These are phyloP conservation scores for Engraulis encrasicolus DNA, from an alignment of 2,113 vertebrate genomes.

Conservation along the genomic window DNA sequence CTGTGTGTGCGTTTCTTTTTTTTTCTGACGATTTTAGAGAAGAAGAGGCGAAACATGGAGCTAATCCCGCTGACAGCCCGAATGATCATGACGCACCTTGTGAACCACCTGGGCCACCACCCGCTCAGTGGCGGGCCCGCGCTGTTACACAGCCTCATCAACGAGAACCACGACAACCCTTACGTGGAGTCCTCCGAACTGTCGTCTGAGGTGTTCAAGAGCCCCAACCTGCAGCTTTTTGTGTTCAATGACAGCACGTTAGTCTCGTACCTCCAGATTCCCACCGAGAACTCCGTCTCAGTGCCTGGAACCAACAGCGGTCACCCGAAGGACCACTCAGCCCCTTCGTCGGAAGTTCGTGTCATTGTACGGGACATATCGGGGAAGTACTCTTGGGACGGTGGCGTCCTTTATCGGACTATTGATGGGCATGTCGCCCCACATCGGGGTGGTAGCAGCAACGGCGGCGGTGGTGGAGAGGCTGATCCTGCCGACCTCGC, in stretches of 20 bases:
- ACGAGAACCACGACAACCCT: constrained; percentile 92
- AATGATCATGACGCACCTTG: constrained; percentile 96
- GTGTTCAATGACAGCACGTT: constrained; percentile 96
- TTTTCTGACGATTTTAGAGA: constrained; percentile 72
- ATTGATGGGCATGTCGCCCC: constrained; percentile 70
- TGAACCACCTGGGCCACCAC: constrained; percentile 95
- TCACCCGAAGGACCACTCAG: constrained; percentile 59
- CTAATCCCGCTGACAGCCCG: constrained; percentile 91
- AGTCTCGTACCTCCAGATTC: constrained; percentile 94
- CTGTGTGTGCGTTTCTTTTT: background rate
- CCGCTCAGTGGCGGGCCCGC: constrained; percentile 90
- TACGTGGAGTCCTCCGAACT: constrained; percentile 89
- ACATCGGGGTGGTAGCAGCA: constrained; percentile 16
- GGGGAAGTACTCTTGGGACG: constrained; percentile 98
- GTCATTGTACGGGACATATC: constrained; percentile 97
- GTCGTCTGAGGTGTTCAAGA: constrained; percentile 93
- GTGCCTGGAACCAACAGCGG: constrained; percentile 22
- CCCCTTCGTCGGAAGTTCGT: constrained; percentile 81
- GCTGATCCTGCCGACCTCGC: constrained; percentile 44
- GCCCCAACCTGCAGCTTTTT: constrained; percentile 94
- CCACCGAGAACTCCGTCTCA: constrained; percentile 60
- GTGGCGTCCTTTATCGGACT: constrained; percentile 85
- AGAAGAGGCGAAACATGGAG: constrained; percentile 87
- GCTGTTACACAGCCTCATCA: constrained; percentile 91
- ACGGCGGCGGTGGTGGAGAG: constrained; percentile 28